Evolutionary conservation across 2,797 vertebrate genomes (phyloP).

Genomic region (Podarcis siculus): DNA sequence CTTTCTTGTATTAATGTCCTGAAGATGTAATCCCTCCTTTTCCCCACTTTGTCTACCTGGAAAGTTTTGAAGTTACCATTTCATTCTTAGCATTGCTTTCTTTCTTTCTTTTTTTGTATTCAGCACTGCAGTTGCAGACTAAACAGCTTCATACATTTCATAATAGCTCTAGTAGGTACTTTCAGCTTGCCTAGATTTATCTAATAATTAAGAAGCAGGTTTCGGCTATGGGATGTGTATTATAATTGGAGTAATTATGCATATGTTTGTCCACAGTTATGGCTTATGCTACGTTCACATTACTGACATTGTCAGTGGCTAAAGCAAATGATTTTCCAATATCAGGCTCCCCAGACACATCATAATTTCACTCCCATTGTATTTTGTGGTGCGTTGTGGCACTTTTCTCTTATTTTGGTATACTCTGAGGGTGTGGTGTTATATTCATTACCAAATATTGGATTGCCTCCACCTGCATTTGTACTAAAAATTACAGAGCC

Average conservation of each 20-base stretch:
- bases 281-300: neutral
- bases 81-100: neutral
- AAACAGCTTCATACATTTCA: neutral
- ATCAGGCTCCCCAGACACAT: neutral
- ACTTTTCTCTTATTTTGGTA: neutral
- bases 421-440: neutral
- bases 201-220: neutral
- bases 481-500: neutral
- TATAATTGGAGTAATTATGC: neutral
- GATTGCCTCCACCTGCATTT: neutral
- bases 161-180: neutral
- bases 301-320: neutral
- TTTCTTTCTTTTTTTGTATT: neutral
- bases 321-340: constrained; percentile 2
- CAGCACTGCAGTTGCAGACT: neutral
- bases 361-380: neutral
- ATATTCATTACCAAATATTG: neutral
- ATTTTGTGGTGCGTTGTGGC: neutral
- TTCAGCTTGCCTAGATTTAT: neutral
- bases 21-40: neutral
- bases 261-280: neutral
- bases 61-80: neutral
- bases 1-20: neutral
- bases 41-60: neutral
- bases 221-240: neutral